A percentile compares a stretch with the other conserved stretches of the same genome.
These are phyloP conservation scores for Spongia lamella DNA, from an alignment of 37 sponge, comb jelly and placozoan species.

Conservation along the genomic window DNA sequence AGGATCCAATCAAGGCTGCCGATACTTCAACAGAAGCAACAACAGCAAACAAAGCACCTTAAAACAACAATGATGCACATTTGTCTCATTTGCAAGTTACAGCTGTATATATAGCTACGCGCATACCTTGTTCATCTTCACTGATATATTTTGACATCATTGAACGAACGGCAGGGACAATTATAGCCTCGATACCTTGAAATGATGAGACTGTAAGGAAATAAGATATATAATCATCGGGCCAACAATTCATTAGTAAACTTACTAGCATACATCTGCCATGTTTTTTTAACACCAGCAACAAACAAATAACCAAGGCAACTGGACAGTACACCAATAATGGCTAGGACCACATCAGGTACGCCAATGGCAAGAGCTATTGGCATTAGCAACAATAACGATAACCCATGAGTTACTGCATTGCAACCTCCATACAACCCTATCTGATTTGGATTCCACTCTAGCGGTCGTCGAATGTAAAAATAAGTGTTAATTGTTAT, in stretches of 20 bases:
- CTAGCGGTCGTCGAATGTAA: constrained; percentile 6
- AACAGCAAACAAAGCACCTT: no score
- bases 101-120: not conserved
- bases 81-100: not conserved
- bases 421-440: not conserved
- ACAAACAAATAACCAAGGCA: constrained; percentile 2
- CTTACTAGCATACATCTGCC: constrained; percentile 35
- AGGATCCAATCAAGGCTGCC: no score
- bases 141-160: constrained; percentile 20
- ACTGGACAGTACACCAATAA: not conserved
- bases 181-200: not conserved
- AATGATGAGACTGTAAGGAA: constrained; percentile 2
- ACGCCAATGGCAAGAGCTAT: constrained; percentile 6
- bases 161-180: constrained; percentile 9
- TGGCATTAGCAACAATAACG: not conserved
- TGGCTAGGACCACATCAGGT: constrained; percentile 16
- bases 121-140: constrained; percentile 1
- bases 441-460: not conserved
- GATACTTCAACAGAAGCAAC: no score
- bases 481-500: not conserved
- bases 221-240: not conserved
- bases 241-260: no score
- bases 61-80: no score
- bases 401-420: not conserved
- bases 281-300: not conserved